phyloP scores from a whole-genome alignment of 2,113 vertebrate genomes.

The Engraulis encrasicolus region DNA sequence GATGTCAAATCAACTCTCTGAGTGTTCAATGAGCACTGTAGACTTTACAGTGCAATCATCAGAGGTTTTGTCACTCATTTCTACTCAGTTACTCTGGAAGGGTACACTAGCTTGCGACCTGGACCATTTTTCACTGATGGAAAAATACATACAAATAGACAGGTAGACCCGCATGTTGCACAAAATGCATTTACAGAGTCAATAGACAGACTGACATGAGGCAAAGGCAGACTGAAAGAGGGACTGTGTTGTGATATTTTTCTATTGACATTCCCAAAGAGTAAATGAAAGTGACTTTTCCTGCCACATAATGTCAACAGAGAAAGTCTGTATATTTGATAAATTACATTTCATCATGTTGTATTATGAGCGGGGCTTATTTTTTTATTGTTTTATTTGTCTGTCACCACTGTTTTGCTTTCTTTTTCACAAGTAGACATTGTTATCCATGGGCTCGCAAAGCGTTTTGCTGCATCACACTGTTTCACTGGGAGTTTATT shows the following conservation, averaged over 20 bases:
- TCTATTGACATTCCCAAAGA: neutral
- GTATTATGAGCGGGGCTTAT: neutral
- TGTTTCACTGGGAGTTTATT: slow-evolving; percentile 12
- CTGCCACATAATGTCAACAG: neutral
- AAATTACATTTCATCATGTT: neutral
- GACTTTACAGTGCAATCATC: no score
- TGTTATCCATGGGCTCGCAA: neutral
- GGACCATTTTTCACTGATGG: no score
- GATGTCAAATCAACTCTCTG: no score
- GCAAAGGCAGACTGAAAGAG: no score
- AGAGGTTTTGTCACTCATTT: no score
- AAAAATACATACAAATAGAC: neutral
- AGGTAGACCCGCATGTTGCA: neutral
- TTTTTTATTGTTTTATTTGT: neutral
- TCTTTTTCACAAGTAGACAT: neutral
- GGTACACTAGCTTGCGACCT: no score
- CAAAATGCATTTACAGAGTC: neutral
- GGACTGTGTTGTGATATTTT: neutral
- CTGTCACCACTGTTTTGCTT: neutral
- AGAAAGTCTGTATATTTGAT: neutral
- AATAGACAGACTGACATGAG: no score
- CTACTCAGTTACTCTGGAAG: no score
- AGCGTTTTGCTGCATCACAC: slow-evolving; percentile 1
- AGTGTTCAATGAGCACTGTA: no score
- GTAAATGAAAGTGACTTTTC: neutral